Base-by-base conservation (phyloP, 2,888 invertebrate species). In the Hypena proboscidalis region DNA sequence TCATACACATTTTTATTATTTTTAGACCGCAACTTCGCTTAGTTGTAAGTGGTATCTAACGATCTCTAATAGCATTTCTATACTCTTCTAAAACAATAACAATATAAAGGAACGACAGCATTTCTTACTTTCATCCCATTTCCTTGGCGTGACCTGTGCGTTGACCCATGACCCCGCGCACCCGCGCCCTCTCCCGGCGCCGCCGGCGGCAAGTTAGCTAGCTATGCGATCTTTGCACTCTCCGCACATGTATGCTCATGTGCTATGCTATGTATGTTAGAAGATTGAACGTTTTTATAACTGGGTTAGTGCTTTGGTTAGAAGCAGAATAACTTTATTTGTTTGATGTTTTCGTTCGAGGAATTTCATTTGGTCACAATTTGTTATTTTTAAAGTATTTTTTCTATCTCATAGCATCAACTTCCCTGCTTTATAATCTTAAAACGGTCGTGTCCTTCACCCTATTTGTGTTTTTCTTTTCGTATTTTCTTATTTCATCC, bases 151-250 rank as follows among this genome's bases (percentile, higher is more conserved):
- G 78, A 73, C 73, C 77, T 73, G 77, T 71, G 70, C 77, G 70
- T 74, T 77, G 81, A 80, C 80, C 79, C 67, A 62, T 60, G 70
- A 65, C 69, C 61, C 55, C 44, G 39, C 49, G 52, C 54, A n/a
- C n/a, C n/a, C 29, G 41, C 49, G 52, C 54, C 49, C 53, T 51
- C 66, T 51, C 48, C 46, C 48, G 49, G 47, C 53, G 49, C 49
- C 57, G 54, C 39, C 49, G 56, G 57, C 49, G 56, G 35, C 54
- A 53, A 58, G 54, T 58, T 71, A 57, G 35, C 54, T 55, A 58
- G 54, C 58, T 71, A 75, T 70, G 74, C 72, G 74, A 75, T 74
- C 75, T 77, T 80, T 75, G 74, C 75, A 63, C 76, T 59, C 67
- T 31, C 9, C 9, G 11, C 17, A 15, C 10, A 25, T 14, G n/a